These are phyloP conservation scores for Rugalucina vietnamica DNA, from an alignment of 2,888 invertebrate species.

Conservation along the genomic window DNA sequence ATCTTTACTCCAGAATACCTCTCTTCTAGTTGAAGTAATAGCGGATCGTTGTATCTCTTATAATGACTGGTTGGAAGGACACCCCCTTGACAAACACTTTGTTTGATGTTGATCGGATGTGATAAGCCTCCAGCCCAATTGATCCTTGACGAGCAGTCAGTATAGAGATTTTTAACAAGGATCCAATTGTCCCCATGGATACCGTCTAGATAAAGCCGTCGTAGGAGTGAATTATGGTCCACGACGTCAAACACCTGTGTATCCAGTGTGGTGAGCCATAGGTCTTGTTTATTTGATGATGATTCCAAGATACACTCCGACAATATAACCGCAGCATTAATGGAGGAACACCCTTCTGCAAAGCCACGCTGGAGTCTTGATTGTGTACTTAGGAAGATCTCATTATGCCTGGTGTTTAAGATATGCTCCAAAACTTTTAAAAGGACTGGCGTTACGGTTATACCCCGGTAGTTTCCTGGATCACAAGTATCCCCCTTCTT, in stretches of 20 bases:
- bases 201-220: background rate
- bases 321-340: too few relatives aligned
- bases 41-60: background rate
- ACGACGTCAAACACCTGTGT: constrained; percentile 6
- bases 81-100: background rate
- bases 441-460: too few relatives aligned
- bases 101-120: background rate
- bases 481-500: too few relatives aligned
- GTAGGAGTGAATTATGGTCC: background rate
- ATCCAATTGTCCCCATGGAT: background rate
- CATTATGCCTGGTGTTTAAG: too few relatives aligned
- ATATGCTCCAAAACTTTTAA: too few relatives aligned
- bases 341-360: too few relatives aligned
- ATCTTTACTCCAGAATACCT: background rate
- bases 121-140: background rate
- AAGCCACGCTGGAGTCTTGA: too few relatives aligned
- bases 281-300: too few relatives aligned
- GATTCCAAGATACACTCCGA: too few relatives aligned
- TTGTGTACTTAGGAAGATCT: too few relatives aligned
- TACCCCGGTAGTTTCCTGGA: too few relatives aligned
- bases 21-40: background rate
- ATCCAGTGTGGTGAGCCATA: background rate
- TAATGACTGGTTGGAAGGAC: background rate
- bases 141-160: background rate
- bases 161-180: background rate